Evolutionary conservation across 2,888 invertebrate species (phyloP), one percentile per base, ranked within the genome.

Genomic region (Apotomis turbidana): DNA sequence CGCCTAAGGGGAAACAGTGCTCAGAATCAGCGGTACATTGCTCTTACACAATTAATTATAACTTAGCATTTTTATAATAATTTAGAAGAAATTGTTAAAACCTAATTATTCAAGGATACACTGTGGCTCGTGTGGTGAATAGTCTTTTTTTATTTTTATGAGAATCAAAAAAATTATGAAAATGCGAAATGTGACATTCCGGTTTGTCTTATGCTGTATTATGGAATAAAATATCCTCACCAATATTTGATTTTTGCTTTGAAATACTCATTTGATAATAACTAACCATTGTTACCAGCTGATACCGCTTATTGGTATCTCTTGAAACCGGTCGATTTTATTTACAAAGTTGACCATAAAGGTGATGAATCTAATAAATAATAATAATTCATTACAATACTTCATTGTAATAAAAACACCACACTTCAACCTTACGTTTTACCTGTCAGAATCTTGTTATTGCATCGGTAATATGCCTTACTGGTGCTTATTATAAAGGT

Each of bases 191-290:
- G 92, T 92, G 93, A 93, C 93, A 93, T 93, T 93, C 93, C 93
- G 93, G 93, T 93, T 93, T 93, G 91, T 93, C 93, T 93, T 91
- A 83, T 91, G 93, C 93, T 93, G 93, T 93, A 91, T 93, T 93
- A 93, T 92, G 93, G 93, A 93, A 93, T 93, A 93, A 93, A 93
- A 91, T 93, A 93, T 93, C 93, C 93, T 93, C 92, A 93, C 91
- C 87, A 90, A 90, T 82, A 79, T 86, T 83, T 84, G 86, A 86
- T 88, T 87, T 89, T 89, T 88, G 83, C 79, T 84, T 73, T 73
- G 57, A 54, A 52, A 74, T 27, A 63, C 70, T 76, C 77, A 77
- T 78, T 41, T 68, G 41, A 61, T 68, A 15, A 57, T 38, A 46
- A 71, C 71, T 62, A 61, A 62, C 67, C 55, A 59, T 49, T 41